A percentile compares a stretch with the other conserved stretches of the same genome.
Evolutionary conservation across 2,113 vertebrate genomes (phyloP).

Genomic region (Delphinapterus leucas): DNA sequence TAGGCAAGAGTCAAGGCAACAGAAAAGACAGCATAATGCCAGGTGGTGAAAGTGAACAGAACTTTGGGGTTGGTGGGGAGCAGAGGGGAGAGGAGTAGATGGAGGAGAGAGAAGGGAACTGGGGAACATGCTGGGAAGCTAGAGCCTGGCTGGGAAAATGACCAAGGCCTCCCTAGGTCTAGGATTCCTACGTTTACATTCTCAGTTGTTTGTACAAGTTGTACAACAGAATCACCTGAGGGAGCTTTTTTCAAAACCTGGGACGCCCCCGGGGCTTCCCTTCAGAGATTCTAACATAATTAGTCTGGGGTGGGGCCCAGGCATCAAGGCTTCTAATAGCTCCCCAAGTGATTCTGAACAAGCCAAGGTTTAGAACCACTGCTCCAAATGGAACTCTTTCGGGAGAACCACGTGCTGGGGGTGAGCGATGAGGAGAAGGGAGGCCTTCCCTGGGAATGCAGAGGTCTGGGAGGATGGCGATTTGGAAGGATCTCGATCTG

Average conservation of each 20-base stretch:
- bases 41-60: not conserved
- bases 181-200: not conserved
- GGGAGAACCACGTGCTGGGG: not conserved
- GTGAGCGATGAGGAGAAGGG: not conserved
- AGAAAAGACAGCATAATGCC: not conserved
- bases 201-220: not conserved
- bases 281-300: not conserved
- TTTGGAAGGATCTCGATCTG: conserved; percentile 13
- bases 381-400: not conserved
- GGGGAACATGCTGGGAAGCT: not conserved
- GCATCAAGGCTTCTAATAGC: not conserved
- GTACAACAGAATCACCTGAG: not conserved
- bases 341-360: not conserved
- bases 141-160: conserved; percentile 15
- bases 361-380: not conserved
- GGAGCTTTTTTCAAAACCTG: not conserved
- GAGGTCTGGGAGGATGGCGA: not conserved
- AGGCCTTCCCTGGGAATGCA: not conserved
- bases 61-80: not conserved
- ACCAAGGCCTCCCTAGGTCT: not conserved
- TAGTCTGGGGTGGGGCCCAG: not conserved
- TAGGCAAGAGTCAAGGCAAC: conserved; percentile 23
- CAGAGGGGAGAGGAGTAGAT: not conserved
- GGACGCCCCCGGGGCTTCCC: not conserved
- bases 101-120: not conserved